A percentile compares a stretch with the other conserved stretches of the same genome.
Evolutionary conservation across 2,797 vertebrate species (phyloP).

Genomic region (Benthosema pterotum): DNA sequence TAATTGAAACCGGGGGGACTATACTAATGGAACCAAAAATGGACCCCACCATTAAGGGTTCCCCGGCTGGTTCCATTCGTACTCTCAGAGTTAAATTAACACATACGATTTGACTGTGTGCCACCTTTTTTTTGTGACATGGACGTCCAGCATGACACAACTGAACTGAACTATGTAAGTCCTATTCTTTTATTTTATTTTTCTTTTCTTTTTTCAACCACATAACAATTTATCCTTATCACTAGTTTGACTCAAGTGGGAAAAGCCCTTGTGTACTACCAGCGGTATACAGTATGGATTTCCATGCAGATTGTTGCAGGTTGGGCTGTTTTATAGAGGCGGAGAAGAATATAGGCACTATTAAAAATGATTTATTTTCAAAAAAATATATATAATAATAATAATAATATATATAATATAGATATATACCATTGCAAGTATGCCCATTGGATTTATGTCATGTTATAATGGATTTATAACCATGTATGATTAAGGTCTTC

Average conservation of each 20-base stretch:
- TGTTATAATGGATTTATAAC: conserved; percentile 80
- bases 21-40: too few species aligned
- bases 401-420: too few species aligned
- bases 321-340: conserved; percentile 40
- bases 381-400: conserved; percentile 47
- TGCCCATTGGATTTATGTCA: conserved; percentile 78
- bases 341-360: conserved; percentile 63
- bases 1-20: too few species aligned
- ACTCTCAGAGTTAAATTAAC: too few species aligned
- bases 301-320: conserved; percentile 39
- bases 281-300: conserved; percentile 43
- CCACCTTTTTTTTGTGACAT: conserved; percentile 63
- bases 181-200: conserved; percentile 63
- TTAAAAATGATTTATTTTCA: conserved; percentile 75
- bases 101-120: neutral
- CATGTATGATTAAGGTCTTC: conserved; percentile 78
- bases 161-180: conserved; percentile 65
- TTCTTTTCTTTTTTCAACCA: conserved; percentile 61
- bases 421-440: conserved; percentile 77
- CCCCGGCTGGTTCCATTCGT: too few species aligned
- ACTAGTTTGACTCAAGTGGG: conserved; percentile 44
- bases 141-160: conserved; percentile 73
- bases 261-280: conserved; percentile 37
- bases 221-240: conserved; percentile 54
- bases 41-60: too few species aligned